Evolutionary conservation across 2,888 invertebrate species (phyloP).

Genomic region (Tachina lurida): DNA sequence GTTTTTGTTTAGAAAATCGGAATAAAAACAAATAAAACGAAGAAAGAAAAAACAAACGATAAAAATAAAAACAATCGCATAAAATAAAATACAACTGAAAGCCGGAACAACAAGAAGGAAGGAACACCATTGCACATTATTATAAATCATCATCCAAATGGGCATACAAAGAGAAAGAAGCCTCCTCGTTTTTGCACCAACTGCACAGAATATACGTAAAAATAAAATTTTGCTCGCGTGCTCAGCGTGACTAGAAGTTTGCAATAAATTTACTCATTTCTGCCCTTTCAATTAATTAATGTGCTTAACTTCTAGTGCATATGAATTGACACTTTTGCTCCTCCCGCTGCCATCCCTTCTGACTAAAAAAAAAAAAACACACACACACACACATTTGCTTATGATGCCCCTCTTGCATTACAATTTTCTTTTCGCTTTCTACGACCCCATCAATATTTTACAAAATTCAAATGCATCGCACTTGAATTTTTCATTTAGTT

Average conservation of each 20-base stretch:
- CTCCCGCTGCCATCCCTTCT: slow-evolving; percentile 8
- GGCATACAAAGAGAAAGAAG: slow-evolving; percentile 1
- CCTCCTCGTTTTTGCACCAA: background rate
- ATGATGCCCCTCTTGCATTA: slow-evolving; percentile 32
- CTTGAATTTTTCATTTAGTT: slow-evolving; percentile 64
- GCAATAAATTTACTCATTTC: slow-evolving; percentile 39
- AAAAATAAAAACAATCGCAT: slow-evolving; percentile 33
- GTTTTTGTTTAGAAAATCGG: slow-evolving; percentile 59
- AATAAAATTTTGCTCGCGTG: background rate
- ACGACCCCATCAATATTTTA: slow-evolving; percentile 28
- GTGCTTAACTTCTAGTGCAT: slow-evolving; percentile 3
- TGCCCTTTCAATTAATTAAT: slow-evolving; percentile 54
- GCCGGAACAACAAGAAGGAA: slow-evolving; percentile 48
- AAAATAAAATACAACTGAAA: slow-evolving; percentile 31
- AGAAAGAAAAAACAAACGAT: background rate
- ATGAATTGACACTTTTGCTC: slow-evolving; percentile 31
- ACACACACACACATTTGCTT: background rate
- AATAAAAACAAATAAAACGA: slow-evolving; percentile 67
- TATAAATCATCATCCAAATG: slow-evolving; percentile 32
- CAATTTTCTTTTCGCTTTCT: slow-evolving; percentile 24
- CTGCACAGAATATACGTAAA: background rate
- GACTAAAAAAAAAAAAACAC: no score
- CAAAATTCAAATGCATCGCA: slow-evolving; percentile 61
- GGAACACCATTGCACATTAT: slow-evolving; percentile 1
- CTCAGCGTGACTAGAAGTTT: slow-evolving; percentile 23